Percentiles rank a stretch among this genome's conserved stretches.
Conservation (phyloP, 2,113 vertebrate species). For the Todiramphus saurophagus region DNA sequence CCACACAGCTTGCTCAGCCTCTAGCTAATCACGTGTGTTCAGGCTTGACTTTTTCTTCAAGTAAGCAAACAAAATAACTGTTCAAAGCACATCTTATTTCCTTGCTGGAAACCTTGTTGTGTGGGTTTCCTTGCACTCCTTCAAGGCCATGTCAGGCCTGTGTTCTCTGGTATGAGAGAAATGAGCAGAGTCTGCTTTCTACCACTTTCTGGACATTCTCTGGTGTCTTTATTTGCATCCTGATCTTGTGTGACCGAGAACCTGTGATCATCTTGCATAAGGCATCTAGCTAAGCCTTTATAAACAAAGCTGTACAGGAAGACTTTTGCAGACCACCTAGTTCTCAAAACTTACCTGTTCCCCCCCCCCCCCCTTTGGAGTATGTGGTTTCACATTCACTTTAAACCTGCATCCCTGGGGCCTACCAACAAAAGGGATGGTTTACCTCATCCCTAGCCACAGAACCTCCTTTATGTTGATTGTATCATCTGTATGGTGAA, state of each 20-base stretch:
- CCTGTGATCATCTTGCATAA: not conserved
- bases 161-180: not conserved
- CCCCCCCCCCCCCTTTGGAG: too few species aligned
- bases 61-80: not conserved
- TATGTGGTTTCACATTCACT: not conserved
- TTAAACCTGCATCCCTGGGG: not conserved
- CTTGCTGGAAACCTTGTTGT: not conserved
- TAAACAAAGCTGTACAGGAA: not conserved
- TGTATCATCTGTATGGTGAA: accelerated
- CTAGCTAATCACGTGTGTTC: not conserved
- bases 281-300: not conserved
- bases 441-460: not conserved
- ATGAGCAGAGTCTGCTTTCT: not conserved
- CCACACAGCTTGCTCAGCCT: not conserved
- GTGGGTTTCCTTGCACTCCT: not conserved
- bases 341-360: not conserved
- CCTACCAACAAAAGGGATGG: not conserved
- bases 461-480: not conserved
- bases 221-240: not conserved
- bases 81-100: not conserved
- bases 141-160: too few species aligned
- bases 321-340: not conserved
- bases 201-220: not conserved
- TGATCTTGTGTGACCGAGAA: not conserved
- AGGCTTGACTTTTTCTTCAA: not conserved